Evolutionary conservation across 2,113 vertebrate species (phyloP).

Genomic region (Pardalotus punctatus): DNA sequence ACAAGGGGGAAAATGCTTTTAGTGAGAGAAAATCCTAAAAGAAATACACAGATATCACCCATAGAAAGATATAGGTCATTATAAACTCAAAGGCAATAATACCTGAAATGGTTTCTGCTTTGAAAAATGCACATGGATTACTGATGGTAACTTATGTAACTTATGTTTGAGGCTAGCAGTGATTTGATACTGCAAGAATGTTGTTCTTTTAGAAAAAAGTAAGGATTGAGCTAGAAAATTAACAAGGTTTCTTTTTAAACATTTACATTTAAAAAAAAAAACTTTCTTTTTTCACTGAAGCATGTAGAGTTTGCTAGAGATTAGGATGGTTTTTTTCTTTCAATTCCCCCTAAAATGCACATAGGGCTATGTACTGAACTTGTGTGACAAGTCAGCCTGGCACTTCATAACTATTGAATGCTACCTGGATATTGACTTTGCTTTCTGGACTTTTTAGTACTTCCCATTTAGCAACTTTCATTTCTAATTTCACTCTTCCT

Average conservation of each 20-base stretch:
- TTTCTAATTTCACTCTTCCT: background rate
- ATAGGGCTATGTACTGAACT: background rate
- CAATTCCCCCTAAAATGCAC: background rate
- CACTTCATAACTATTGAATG: background rate
- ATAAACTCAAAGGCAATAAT: conserved; percentile 43
- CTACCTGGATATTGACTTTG: background rate
- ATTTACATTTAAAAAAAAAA: background rate
- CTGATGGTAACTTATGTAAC: conserved; percentile 24
- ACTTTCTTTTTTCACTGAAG: background rate
- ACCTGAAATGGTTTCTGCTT: conserved; percentile 3
- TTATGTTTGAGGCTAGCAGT: conserved; percentile 25
- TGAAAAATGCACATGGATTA: conserved; percentile 24
- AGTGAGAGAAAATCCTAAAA: conserved; percentile 12
- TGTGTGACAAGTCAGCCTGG: fast-evolving
- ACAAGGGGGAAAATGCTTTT: background rate
- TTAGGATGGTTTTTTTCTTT: background rate
- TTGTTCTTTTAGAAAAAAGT: background rate
- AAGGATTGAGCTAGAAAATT: background rate
- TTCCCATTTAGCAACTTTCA: background rate
- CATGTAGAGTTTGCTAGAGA: background rate
- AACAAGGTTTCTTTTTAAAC: background rate
- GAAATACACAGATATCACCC: conserved; percentile 36
- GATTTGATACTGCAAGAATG: background rate
- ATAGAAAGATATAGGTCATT: conserved; percentile 49
- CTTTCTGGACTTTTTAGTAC: background rate